Conservation (phyloP, 1,140 invertebrate species). For the Drosophila chauvacae region DNA sequence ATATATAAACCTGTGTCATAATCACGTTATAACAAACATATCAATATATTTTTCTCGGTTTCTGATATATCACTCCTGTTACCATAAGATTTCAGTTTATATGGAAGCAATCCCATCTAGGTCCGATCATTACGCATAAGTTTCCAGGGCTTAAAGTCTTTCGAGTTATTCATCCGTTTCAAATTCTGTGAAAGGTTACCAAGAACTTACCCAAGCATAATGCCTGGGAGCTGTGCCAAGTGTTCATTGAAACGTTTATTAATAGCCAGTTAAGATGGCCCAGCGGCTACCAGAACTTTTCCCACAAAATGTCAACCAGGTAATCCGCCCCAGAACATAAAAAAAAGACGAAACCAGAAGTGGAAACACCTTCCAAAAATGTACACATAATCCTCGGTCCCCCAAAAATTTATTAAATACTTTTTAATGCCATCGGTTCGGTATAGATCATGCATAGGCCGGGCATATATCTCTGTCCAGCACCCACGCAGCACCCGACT, state of each 20-base stretch:
- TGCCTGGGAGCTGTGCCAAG: constrained; percentile 39
- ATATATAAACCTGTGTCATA: not conserved
- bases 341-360: constrained; percentile 29
- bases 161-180: constrained; percentile 21
- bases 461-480: constrained; percentile 62
- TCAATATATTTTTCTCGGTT: not conserved
- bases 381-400: constrained; percentile 69
- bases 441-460: constrained; percentile 44
- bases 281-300: constrained; percentile 64
- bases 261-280: constrained; percentile 52
- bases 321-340: constrained; percentile 43
- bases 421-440: constrained; percentile 67
- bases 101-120: not conserved
- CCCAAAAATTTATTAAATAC: constrained; percentile 76
- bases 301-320: constrained; percentile 68
- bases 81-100: not conserved
- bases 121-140: constrained; percentile 12
- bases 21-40: not conserved
- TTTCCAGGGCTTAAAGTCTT: constrained; percentile 20
- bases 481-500: constrained; percentile 58
- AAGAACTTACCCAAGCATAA: constrained; percentile 57
- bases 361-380: constrained; percentile 37
- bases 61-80: not conserved
- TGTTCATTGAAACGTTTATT: constrained; percentile 67
- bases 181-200: constrained; percentile 41